phyloP scores from a whole-genome alignment of 2,113 vertebrate genomes.

The Oryzias woworae region DNA sequence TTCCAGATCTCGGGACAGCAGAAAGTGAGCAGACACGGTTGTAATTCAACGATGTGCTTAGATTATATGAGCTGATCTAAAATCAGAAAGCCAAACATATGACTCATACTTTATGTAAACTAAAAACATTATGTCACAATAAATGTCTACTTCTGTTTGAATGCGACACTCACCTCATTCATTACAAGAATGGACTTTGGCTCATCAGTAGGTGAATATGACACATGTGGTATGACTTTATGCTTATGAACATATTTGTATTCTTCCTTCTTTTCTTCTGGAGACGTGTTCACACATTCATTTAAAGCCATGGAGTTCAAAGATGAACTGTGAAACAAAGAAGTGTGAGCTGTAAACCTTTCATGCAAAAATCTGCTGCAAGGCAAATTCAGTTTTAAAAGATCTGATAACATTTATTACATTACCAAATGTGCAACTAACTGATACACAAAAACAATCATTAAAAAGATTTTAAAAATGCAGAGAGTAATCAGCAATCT shows the following conservation, averaged over 20 bases:
- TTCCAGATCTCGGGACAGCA: background rate
- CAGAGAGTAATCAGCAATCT: background rate
- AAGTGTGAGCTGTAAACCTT: background rate
- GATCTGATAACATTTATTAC: conserved; percentile 9
- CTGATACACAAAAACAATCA: background rate
- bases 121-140: background rate
- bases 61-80: conserved; percentile 12
- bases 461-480: background rate
- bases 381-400: background rate
- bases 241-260: background rate
- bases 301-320: background rate
- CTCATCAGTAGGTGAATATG: conserved; percentile 1
- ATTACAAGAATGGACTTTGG: background rate
- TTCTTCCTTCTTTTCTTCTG: conserved; percentile 3
- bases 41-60: conserved; percentile 6
- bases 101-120: background rate
- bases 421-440: too few relatives aligned
- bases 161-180: conserved; percentile 29
- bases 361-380: background rate
- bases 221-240: background rate
- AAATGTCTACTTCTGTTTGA: background rate
- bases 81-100: conserved; percentile 6
- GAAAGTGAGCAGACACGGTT: background rate
- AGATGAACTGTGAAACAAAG: background rate
- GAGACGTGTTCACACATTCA: conserved; percentile 2